phyloP scores from a whole-genome alignment of 2,888 invertebrate species.

The Pegoplata infirma region DNA sequence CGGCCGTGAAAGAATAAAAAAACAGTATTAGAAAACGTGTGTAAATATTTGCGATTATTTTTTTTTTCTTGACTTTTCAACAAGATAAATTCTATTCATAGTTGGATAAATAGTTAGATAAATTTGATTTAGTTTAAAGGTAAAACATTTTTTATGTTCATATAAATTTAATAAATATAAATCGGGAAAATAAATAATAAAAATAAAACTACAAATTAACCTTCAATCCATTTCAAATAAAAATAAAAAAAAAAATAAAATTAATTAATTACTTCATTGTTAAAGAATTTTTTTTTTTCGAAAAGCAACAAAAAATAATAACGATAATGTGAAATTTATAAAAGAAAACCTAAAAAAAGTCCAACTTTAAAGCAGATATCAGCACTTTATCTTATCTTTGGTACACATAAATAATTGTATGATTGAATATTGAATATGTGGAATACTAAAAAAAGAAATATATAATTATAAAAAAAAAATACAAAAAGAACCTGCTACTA shows the following conservation, averaged over 20 bases:
- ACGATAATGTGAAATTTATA: constrained; percentile 11
- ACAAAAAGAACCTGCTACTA: too few relatives aligned
- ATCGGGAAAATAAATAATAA: neutral
- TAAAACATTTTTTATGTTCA: neutral
- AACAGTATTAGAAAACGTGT: constrained; percentile 9
- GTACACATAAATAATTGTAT: neutral
- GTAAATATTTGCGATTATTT: neutral
- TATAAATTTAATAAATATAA: neutral
- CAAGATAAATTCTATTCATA: neutral
- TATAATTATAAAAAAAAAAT: too few relatives aligned
- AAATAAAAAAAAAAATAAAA: neutral
- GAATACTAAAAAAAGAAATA: neutral
- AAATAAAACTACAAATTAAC: too few relatives aligned
- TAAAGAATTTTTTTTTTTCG: constrained; percentile 68
- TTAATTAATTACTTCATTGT: constrained; percentile 67
- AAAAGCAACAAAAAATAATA: neutral
- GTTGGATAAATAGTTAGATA: too few relatives aligned
- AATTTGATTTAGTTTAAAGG: too few relatives aligned
- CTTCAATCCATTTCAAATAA: too few relatives aligned
- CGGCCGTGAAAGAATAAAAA: constrained; percentile 39
- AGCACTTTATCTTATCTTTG: neutral
- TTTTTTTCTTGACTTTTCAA: neutral
- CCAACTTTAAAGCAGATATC: neutral
- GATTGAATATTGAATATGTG: too few relatives aligned
- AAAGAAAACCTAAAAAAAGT: neutral